phyloP scores from a whole-genome alignment of 2,888 invertebrate genomes.

The Mesorhabditis spiculigera region DNA sequence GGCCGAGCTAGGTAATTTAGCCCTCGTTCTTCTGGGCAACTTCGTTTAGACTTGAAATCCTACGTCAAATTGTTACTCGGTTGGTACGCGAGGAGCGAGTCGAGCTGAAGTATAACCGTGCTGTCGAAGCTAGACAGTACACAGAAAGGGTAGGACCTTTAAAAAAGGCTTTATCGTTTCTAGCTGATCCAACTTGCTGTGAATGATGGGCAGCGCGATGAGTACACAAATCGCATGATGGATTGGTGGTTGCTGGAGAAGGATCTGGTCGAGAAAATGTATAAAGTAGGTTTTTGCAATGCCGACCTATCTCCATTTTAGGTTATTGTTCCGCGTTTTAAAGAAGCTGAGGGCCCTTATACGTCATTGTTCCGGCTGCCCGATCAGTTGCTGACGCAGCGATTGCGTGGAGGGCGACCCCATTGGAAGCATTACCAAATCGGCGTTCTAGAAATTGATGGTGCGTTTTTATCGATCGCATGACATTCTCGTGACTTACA shows the following conservation, averaged over 20 bases:
- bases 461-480: conserved; percentile 17
- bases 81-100: conserved; percentile 53
- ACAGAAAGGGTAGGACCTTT: conserved; percentile 42
- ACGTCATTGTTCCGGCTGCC: conserved; percentile 46
- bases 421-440: conserved; percentile 42
- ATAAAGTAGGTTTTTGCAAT: conserved; percentile 22
- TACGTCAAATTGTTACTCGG: conserved; percentile 49
- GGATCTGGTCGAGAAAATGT: conserved; percentile 37
- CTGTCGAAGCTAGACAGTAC: conserved; percentile 54
- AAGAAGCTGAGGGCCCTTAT: not conserved
- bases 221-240: conserved; percentile 54
- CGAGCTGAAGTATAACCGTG: conserved; percentile 53
- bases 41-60: conserved; percentile 29
- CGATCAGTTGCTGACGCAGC: conserved; percentile 33
- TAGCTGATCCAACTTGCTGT: conserved; percentile 55
- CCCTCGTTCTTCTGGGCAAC: not conserved
- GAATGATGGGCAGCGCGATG: conserved; percentile 44
- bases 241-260: conserved; percentile 55
- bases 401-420: conserved; percentile 33
- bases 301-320: conserved; percentile 10
- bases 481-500: conserved; percentile 6
- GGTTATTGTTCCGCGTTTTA: conserved; percentile 29
- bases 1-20: conserved; percentile 22
- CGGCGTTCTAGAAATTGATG: conserved; percentile 49
- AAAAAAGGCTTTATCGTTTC: conserved; percentile 15